Percentiles rank a stretch among this genome's conserved stretches.
Conservation (phyloP, 2,113 vertebrate species). For the Pluvialis apricaria region DNA sequence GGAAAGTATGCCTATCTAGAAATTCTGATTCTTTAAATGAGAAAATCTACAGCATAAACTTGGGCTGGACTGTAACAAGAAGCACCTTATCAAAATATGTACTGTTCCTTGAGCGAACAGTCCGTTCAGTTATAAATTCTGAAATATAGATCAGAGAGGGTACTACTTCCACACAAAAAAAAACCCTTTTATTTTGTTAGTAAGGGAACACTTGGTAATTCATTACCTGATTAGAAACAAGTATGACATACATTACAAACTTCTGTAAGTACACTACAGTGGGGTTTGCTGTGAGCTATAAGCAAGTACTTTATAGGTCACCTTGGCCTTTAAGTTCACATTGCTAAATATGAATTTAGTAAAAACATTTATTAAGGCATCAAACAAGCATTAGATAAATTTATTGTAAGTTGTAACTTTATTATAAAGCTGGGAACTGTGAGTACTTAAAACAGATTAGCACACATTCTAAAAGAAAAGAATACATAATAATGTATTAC, state of each 20-base stretch:
- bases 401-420: background rate
- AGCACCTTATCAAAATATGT: background rate
- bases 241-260: background rate
- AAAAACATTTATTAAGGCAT: background rate
- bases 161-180: background rate
- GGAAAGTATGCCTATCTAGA: background rate
- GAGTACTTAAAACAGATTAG: background rate
- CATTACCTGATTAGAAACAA: background rate
- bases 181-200: background rate
- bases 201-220: background rate
- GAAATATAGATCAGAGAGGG: background rate
- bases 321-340: background rate
- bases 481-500: background rate
- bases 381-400: background rate
- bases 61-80: background rate
- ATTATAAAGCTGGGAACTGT: background rate
- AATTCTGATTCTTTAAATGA: background rate
- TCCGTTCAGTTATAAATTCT: background rate
- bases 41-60: background rate
- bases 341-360: background rate
- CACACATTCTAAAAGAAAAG: background rate
- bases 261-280: background rate
- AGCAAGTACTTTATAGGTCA: background rate
- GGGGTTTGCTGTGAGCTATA: background rate
- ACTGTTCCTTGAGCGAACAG: background rate